Conservation (phyloP, 2,888 invertebrate genomes). For the Agriopis marginaria region DNA sequence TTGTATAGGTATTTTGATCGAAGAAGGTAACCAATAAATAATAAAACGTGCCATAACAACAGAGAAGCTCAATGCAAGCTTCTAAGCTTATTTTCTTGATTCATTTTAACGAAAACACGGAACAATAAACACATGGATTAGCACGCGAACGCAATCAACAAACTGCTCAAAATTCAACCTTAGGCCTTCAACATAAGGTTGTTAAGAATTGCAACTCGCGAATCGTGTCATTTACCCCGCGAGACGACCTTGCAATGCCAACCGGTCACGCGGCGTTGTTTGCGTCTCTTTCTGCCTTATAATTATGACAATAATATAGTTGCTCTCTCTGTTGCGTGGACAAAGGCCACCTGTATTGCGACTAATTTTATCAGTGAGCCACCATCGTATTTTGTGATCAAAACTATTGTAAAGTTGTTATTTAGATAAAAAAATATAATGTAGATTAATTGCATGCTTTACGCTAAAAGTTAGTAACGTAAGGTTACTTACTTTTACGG, state of each 20-base stretch:
- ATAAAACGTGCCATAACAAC: slow-evolving; percentile 45
- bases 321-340: slow-evolving; percentile 55
- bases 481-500: too few relatives aligned
- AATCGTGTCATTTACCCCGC: slow-evolving; percentile 77
- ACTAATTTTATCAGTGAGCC: too few relatives aligned
- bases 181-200: slow-evolving; percentile 32
- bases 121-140: slow-evolving; percentile 65
- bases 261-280: slow-evolving; percentile 74
- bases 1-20: too few relatives aligned
- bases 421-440: too few relatives aligned
- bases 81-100: background rate
- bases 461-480: too few relatives aligned
- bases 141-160: slow-evolving; percentile 69
- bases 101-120: slow-evolving; percentile 43
- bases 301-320: slow-evolving; percentile 40
- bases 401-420: background rate
- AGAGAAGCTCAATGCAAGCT: background rate
- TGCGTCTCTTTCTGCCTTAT: slow-evolving; percentile 57
- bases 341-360: background rate
- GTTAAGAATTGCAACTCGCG: slow-evolving; percentile 23
- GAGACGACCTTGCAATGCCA: slow-evolving; percentile 85
- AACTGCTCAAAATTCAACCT: slow-evolving; percentile 41
- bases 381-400: background rate
- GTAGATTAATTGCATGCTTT: too few relatives aligned
- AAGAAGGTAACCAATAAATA: background rate